Conservation (phyloP, 37 sponge, comb jelly and placozoan species). For the Halisarca cf. caerulea region DNA sequence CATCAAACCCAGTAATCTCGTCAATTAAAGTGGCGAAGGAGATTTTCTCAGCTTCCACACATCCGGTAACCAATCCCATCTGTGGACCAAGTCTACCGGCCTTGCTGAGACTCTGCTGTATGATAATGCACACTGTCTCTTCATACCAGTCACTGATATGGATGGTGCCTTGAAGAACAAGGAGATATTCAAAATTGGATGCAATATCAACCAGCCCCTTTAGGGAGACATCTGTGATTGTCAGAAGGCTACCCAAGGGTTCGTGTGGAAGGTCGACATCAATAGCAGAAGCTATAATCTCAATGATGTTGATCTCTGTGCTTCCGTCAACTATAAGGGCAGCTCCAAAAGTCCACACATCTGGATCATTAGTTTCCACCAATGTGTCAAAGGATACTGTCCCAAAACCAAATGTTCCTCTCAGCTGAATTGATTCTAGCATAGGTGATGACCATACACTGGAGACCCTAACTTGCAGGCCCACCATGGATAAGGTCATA, state of each 20-base stretch:
- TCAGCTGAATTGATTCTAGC: neutral
- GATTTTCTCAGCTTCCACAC: neutral
- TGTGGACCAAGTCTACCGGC: neutral
- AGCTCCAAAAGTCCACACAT: slow-evolving; percentile 8
- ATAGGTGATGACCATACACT: neutral
- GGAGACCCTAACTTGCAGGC: neutral
- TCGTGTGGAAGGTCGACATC: neutral
- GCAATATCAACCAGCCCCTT: neutral
- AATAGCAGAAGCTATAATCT: neutral
- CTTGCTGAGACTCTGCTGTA: neutral
- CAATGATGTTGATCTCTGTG: neutral
- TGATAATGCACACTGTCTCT: neutral
- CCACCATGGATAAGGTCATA: neutral
- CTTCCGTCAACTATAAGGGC: neutral
- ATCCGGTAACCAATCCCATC: neutral
- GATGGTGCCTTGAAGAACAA: neutral
- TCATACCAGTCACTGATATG: neutral
- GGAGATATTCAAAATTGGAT: neutral
- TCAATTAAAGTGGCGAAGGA: neutral
- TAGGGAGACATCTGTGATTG: neutral
- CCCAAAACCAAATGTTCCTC: neutral
- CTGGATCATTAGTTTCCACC: neutral
- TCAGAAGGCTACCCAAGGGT: neutral
- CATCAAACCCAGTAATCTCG: slow-evolving; percentile 7
- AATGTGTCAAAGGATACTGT: neutral